Conservation (phyloP, 2,797 vertebrate genomes). For the Mormyrops boulengeri region DNA sequence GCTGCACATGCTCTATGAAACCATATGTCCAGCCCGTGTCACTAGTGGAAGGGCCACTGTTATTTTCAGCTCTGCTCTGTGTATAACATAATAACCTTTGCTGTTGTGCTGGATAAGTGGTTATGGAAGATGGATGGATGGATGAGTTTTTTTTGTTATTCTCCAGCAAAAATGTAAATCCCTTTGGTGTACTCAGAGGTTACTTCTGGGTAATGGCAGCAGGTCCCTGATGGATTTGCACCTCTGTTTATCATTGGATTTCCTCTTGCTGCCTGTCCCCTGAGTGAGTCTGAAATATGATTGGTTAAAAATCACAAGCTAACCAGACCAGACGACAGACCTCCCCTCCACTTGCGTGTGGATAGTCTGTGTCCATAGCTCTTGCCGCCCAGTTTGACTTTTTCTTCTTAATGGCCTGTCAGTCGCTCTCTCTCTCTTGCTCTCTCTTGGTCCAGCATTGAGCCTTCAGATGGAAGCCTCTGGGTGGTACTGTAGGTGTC, state of each 20-base stretch:
- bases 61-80: neutral
- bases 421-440: neutral
- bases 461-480: neutral
- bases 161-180: neutral
- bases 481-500: neutral
- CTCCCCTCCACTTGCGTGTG: neutral
- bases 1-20: neutral
- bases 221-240: neutral
- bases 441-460: neutral
- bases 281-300: neutral
- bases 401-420: slow-evolving; percentile 1
- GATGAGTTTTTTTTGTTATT: neutral
- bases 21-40: neutral
- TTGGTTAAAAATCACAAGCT: neutral
- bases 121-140: neutral
- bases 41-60: neutral
- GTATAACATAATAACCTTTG: neutral
- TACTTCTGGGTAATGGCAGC: neutral
- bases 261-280: neutral
- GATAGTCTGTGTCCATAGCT: neutral
- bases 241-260: neutral
- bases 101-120: neutral
- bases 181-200: neutral
- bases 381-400: neutral
- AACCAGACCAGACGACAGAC: neutral